These are phyloP conservation scores for Laupala kohalensis DNA, from an alignment of 1,140 invertebrate species.

Conservation along the genomic window DNA sequence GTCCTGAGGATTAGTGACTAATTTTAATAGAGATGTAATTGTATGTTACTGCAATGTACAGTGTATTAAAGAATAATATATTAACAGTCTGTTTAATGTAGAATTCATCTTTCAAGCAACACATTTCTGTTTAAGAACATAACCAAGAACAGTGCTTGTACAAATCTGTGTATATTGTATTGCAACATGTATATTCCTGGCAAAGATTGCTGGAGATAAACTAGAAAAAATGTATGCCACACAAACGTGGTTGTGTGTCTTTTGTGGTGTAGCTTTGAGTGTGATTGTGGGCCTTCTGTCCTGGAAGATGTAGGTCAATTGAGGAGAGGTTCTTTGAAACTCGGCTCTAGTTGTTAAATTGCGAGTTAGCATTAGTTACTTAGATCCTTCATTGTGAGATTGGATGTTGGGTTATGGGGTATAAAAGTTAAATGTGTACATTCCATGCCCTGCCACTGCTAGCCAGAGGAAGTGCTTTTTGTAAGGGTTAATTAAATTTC, in stretches of 20 bases:
- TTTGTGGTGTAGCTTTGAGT: slow-evolving; percentile 11
- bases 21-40: neutral
- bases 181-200: neutral
- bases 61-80: neutral
- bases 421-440: slow-evolving; percentile 7
- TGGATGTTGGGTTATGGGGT: neutral
- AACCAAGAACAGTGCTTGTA: neutral
- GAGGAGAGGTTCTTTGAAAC: slow-evolving; percentile 4
- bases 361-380: slow-evolving; percentile 7
- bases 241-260: slow-evolving; percentile 1
- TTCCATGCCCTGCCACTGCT: slow-evolving; percentile 12
- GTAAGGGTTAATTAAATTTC: no score
- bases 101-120: neutral
- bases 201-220: neutral
- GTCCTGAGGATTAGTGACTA: neutral
- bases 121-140: neutral
- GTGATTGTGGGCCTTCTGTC: slow-evolving; percentile 9
- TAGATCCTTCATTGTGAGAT: slow-evolving; percentile 7
- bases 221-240: neutral
- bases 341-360: slow-evolving; percentile 11
- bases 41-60: neutral
- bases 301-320: neutral
- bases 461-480: neutral
- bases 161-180: slow-evolving; percentile 4
- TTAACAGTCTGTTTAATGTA: neutral